phyloP scores from a whole-genome alignment of 2,888 invertebrate species.

The Napeogenes inachia region DNA sequence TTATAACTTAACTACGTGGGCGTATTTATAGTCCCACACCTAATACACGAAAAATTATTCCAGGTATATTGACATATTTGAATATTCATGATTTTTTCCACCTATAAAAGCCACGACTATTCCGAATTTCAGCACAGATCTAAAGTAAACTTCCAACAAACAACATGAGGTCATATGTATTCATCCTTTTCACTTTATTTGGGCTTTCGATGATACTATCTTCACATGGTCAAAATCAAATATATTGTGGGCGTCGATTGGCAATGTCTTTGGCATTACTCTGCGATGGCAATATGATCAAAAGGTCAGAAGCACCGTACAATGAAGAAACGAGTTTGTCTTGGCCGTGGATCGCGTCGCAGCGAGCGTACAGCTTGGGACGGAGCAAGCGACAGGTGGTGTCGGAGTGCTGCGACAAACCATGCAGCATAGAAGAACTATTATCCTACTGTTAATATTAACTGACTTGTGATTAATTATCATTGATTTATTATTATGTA shows the following conservation, averaged over 20 bases:
- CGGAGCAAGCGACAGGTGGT: slow-evolving; percentile 37
- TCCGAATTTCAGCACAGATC: slow-evolving; percentile 4
- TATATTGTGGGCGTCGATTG: slow-evolving; percentile 28
- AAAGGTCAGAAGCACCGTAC: slow-evolving; percentile 1
- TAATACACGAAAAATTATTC: no score
- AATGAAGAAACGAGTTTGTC: background rate
- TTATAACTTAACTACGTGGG: no score
- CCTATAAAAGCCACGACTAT: background rate
- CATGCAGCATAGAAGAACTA: slow-evolving; percentile 37
- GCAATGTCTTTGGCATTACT: slow-evolving; percentile 30
- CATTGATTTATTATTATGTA: no score
- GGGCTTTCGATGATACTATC: slow-evolving; percentile 3
- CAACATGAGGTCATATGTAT: slow-evolving; percentile 17
- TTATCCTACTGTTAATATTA: slow-evolving; percentile 35
- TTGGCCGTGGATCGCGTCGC: slow-evolving; percentile 32
- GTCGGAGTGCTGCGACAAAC: slow-evolving; percentile 40
- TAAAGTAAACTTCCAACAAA: background rate
- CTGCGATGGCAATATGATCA: slow-evolving; percentile 17
- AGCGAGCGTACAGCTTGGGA: slow-evolving; percentile 18
- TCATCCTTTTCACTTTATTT: slow-evolving; percentile 6
- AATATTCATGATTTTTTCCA: slow-evolving; percentile 2
- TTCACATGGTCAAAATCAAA: slow-evolving; percentile 10
- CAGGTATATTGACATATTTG: background rate
- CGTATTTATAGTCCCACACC: no score
- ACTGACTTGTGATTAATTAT: background rate